A percentile compares a stretch with the other conserved stretches of the same genome.
phyloP scores from a whole-genome alignment of 2,797 vertebrate genomes.

The Okamejei kenojei region DNA sequence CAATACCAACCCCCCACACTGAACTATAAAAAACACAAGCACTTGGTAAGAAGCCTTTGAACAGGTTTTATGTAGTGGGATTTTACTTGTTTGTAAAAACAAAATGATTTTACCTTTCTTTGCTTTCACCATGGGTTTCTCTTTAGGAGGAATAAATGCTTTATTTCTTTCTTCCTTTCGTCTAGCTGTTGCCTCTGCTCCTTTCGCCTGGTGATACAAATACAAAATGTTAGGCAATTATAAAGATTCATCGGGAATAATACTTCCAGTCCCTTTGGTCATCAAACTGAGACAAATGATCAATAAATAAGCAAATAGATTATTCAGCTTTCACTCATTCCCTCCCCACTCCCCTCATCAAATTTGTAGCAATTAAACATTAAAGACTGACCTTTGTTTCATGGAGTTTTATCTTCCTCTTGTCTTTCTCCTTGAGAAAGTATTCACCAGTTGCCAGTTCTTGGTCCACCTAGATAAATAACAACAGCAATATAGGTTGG shows the following conservation, averaged over 20 bases:
- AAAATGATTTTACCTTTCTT: conserved; percentile 65
- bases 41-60: neutral
- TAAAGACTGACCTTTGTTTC: conserved; percentile 72
- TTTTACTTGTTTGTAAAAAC: neutral
- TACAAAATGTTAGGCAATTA: neutral
- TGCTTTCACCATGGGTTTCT: conserved; percentile 66
- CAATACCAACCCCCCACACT: neutral
- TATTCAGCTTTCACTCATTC: neutral
- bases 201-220: conserved; percentile 63
- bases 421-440: conserved; percentile 83
- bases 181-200: conserved; percentile 73
- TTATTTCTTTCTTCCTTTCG: conserved; percentile 85
- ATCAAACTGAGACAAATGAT: neutral
- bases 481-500: neutral
- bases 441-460: conserved; percentile 89
- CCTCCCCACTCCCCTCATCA: too few species aligned
- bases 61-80: too few species aligned
- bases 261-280: neutral
- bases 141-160: conserved; percentile 90
- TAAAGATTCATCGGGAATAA: neutral
- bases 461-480: conserved; percentile 68
- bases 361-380: too few species aligned
- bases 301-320: neutral
- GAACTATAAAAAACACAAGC: neutral
- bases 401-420: conserved; percentile 75